Percentiles rank a stretch among this genome's conserved stretches.
These are phyloP conservation scores for Anhinga rufa DNA, from an alignment of 2,113 vertebrate species.

Conservation along the genomic window DNA sequence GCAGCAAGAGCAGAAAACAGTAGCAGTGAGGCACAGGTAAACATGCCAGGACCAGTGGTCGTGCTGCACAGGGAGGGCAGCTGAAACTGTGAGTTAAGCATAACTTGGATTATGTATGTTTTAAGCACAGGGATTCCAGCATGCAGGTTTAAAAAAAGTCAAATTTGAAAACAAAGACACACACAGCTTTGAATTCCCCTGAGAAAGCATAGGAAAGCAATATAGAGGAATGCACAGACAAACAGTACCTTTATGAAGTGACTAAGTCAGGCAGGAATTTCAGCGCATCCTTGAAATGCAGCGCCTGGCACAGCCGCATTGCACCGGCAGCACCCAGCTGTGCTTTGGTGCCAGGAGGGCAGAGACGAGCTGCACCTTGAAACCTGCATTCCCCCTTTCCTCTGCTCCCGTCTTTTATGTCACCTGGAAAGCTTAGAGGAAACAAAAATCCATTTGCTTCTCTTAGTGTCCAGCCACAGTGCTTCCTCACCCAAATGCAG, in stretches of 20 bases:
- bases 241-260: not conserved
- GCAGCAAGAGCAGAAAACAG: not conserved
- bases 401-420: not conserved
- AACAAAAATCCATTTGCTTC: not conserved
- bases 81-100: not conserved
- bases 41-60: not conserved
- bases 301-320: not conserved
- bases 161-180: not conserved
- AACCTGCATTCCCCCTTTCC: not conserved
- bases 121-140: not conserved
- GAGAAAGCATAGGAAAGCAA: not conserved
- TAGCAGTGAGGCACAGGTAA: not conserved
- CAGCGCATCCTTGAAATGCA: not conserved
- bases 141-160: not conserved
- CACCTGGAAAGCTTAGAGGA: not conserved
- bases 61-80: not conserved
- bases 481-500: not conserved
- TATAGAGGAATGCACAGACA: not conserved
- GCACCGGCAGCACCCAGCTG: rapidly evolving
- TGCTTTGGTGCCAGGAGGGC: not conserved
- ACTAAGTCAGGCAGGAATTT: not conserved
- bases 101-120: not conserved
- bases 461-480: not conserved
- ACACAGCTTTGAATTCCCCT: not conserved
- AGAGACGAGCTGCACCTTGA: not conserved